Conservation (phyloP, 2,888 invertebrate species). For the Trichogramma dendrolimi region DNA sequence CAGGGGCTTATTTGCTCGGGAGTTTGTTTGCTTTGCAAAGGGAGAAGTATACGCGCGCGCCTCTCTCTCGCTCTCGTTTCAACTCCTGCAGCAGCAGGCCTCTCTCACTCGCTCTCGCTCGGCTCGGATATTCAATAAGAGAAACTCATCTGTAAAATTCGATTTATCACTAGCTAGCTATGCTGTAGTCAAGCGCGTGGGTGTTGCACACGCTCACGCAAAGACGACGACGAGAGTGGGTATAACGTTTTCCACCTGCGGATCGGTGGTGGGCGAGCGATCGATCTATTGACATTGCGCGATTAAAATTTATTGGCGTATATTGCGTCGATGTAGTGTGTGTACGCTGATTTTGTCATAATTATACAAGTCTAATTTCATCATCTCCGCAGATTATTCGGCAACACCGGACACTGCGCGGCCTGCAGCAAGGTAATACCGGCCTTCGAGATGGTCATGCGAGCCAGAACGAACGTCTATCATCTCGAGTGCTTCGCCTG, state of each 20-base stretch:
- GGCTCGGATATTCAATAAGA: conserved; percentile 46
- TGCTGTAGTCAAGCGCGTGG: too few relatives aligned
- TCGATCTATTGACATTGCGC: background rate
- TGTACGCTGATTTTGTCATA: background rate
- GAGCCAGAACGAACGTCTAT: conserved; percentile 86
- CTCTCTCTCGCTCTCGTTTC: conserved; percentile 29
- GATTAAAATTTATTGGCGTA: background rate
- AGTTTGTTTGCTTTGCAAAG: conserved; percentile 34
- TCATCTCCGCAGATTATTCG: conserved; percentile 68
- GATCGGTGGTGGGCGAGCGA: background rate
- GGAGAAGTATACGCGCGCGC: conserved; percentile 2
- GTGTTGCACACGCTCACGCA: too few relatives aligned
- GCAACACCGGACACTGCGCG: conserved; percentile 84
- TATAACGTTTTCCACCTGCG: background rate
- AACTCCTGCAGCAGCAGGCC: conserved; percentile 32
- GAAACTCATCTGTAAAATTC: conserved; percentile 51
- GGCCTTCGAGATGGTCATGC: conserved; percentile 94
- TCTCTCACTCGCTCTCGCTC: too few relatives aligned
- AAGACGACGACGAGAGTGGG: background rate
- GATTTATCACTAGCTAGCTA: conserved; percentile 38
- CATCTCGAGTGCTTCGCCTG: conserved; percentile 93
- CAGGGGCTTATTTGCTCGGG: conserved; percentile 49
- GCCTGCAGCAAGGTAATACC: conserved; percentile 91
- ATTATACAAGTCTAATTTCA: background rate
- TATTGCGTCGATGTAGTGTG: background rate